phyloP scores from a whole-genome alignment of 2,888 invertebrate species.

The Hemaris fuciformis region DNA sequence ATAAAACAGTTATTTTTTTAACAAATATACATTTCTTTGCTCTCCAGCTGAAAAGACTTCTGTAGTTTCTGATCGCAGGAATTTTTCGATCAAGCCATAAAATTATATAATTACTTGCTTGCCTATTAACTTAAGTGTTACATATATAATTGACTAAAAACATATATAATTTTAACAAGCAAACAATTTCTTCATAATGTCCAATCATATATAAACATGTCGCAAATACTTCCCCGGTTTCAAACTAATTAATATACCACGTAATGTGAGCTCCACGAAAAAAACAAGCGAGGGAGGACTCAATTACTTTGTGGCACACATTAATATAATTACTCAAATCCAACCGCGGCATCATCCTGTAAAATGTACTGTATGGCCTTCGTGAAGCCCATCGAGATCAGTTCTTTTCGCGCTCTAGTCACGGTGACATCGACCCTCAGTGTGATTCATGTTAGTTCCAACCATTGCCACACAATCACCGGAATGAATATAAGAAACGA shows the following conservation, averaged over 20 bases:
- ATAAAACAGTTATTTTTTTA: too few relatives aligned
- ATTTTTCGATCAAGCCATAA: too few relatives aligned
- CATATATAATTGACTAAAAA: too few relatives aligned
- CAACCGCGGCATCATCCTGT: constrained; percentile 34
- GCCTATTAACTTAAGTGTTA: too few relatives aligned
- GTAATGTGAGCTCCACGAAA: not conserved
- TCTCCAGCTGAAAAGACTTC: too few relatives aligned
- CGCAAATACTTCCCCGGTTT: not conserved
- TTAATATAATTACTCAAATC: constrained; percentile 15
- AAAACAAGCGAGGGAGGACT: not conserved
- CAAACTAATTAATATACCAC: not conserved
- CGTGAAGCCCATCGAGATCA: constrained; percentile 34
- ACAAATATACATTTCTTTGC: too few relatives aligned
- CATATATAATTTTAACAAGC: too few relatives aligned
- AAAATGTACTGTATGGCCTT: constrained; percentile 31
- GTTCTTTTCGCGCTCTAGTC: constrained; percentile 40
- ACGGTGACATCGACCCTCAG: constrained; percentile 29
- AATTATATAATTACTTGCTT: too few relatives aligned
- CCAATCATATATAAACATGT: too few relatives aligned
- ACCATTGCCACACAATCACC: not conserved
- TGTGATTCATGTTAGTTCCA: not conserved
- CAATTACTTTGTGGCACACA: constrained; percentile 10
- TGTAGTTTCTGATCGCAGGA: too few relatives aligned
- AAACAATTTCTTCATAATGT: too few relatives aligned
- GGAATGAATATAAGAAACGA: constrained; percentile 31